phyloP scores from a whole-genome alignment of 2,113 vertebrate genomes.

The Dicaeum eximium region DNA sequence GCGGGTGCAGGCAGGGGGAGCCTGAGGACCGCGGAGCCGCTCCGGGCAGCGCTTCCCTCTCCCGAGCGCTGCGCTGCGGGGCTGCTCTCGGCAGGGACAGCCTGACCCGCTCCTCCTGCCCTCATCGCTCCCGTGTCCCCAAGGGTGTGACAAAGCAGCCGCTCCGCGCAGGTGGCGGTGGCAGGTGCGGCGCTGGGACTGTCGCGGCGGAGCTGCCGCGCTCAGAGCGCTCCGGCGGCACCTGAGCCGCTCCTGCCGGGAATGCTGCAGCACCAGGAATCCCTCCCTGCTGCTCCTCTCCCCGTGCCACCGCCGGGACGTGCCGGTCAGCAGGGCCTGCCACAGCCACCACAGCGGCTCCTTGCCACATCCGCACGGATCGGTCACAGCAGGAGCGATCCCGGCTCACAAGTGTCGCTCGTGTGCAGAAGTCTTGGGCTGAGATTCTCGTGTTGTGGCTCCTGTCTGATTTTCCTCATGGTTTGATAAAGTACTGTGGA shows the following conservation, averaged over 20 bases:
- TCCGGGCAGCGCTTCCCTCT: neutral
- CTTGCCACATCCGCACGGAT: neutral
- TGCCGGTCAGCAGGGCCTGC: neutral
- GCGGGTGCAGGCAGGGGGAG: conserved; percentile 10
- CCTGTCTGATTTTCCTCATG: neutral
- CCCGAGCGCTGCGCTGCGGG: neutral
- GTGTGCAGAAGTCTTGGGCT: neutral
- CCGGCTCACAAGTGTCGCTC: accelerated
- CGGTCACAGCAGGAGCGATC: neutral
- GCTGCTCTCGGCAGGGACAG: neutral
- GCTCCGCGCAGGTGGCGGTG: accelerated
- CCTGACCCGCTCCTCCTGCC: neutral
- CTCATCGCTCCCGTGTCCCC: accelerated
- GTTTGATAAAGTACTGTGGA: neutral
- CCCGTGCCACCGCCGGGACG: accelerated
- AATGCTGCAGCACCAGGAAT: too few species aligned
- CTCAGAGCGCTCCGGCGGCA: neutral
- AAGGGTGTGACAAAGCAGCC: neutral
- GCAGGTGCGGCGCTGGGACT: accelerated
- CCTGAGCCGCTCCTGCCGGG: accelerated
- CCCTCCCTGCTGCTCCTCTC: neutral
- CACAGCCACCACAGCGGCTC: neutral
- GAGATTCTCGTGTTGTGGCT: neutral
- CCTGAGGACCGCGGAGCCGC: neutral
- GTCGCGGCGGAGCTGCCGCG: accelerated